Evolutionary conservation across 2,888 invertebrate genomes (phyloP).

Genomic region (Cephus spinipes): DNA sequence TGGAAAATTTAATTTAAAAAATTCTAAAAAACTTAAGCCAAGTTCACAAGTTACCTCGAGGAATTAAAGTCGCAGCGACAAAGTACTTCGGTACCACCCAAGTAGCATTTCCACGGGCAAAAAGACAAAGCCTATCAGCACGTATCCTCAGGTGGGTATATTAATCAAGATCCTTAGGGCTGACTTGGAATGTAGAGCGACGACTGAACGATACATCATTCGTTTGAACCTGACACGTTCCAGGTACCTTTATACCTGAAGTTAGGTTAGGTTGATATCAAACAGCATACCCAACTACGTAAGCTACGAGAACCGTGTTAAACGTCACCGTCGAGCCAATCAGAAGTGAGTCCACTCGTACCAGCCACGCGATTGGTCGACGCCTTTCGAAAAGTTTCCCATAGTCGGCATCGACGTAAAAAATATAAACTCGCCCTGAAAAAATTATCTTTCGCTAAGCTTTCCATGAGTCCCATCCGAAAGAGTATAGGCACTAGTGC

Average conservation of each 20-base stretch:
- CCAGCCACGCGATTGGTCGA: not conserved
- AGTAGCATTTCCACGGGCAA: constrained; percentile 40
- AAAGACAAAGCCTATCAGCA: constrained; percentile 39
- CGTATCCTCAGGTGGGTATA: constrained; percentile 40
- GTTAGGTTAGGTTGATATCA: not conserved
- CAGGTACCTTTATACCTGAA: constrained; percentile 20
- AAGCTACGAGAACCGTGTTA: no score
- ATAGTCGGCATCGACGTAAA: not conserved
- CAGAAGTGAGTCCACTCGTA: not conserved
- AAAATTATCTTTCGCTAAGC: no score
- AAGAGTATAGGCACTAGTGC: no score
- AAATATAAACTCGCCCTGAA: no score
- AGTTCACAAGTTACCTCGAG: not conserved
- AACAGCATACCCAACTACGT: not conserved
- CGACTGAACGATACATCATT: constrained; percentile 48
- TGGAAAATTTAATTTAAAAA: no score
- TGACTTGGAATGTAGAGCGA: constrained; percentile 22
- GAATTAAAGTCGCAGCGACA: constrained; percentile 33
- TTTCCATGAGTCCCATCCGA: no score
- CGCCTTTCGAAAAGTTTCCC: not conserved
- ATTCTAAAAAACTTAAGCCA: no score
- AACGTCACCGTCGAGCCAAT: not conserved
- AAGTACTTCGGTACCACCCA: constrained; percentile 39
- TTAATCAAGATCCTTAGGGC: constrained; percentile 50
- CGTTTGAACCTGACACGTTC: constrained; percentile 30